Base-by-base conservation (phyloP, 2,888 invertebrate genomes). In the Arctia plantaginis region DNA sequence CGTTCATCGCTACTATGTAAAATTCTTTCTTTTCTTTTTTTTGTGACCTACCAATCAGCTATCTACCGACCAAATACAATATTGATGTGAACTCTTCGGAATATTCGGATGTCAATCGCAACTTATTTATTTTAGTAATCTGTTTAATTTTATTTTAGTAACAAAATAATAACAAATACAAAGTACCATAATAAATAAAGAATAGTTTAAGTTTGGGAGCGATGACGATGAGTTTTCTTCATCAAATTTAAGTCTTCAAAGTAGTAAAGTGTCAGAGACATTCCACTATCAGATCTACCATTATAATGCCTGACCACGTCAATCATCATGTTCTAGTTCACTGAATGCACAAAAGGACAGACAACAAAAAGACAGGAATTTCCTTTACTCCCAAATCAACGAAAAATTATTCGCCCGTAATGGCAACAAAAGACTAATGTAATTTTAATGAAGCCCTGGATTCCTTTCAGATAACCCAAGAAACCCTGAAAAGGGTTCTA, bases 381-480 rank as follows among this genome's bases (percentile, higher is more conserved):
- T 71, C 72, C 70, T 69, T 75, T 47, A 69, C 75, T 59, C 39
- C 3, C 62, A 77, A 67, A 69, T 66, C 71, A 71, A 77, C 73
- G 66, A 65, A 65, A 68, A 59, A 74, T 72, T 47, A 69, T 77
- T 68, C 71, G 62, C 66, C 20, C 23, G 69, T 72, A 41, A 71
- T 68, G 62, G 55, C 59, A 47, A 76, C 68, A 73, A 77, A 76
- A 73, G 70, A 69, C n/a, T 80, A 83, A 83, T 83, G 76, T 79
- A 77, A 80, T 80, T 82, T 80, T 79, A 83, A 83, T 81, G 78
- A 70, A 74, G 67, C 64, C 51, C 55, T 70, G 69, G 41, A 76
- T n/a, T 76, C 76, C 68, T 75, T 75, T 72, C 62, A 78, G 76
- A 77, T 78, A 71, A 71, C 75, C 74, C 69, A 82, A 83, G 78